Conservation (phyloP, 2,797 vertebrate genomes). For the Lagocephalus sceleratus region DNA sequence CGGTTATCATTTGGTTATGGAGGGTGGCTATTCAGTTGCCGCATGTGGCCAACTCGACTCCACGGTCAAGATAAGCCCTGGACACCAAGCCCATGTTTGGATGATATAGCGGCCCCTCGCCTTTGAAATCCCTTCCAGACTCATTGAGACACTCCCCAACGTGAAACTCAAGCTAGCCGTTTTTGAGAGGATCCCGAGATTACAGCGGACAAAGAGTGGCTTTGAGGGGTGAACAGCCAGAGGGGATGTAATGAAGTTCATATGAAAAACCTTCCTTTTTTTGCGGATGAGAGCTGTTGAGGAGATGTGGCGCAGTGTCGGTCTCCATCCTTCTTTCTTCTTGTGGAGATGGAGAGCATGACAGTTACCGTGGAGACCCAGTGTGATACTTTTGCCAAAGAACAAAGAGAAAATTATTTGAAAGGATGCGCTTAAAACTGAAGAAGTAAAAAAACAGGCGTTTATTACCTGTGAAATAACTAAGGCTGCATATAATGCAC, state of each 20-base stretch:
- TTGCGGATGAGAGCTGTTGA: constrained; percentile 63
- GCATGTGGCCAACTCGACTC: constrained; percentile 63
- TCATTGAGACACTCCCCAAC: constrained; percentile 71
- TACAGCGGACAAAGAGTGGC: constrained; percentile 73
- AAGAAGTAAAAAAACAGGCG: constrained; percentile 13
- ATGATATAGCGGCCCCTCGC: constrained; percentile 63
- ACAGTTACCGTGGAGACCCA: constrained; percentile 35
- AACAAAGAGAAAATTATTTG: constrained; percentile 9
- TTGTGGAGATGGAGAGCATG: constrained; percentile 31
- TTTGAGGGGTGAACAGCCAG: constrained; percentile 68
- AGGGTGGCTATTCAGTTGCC: constrained; percentile 59
- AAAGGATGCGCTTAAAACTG: constrained; percentile 19
- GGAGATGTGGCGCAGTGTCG: constrained; percentile 42
- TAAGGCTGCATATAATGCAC: constrained; percentile 23
- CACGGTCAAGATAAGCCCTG: constrained; percentile 70
- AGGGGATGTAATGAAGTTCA: constrained; percentile 76
- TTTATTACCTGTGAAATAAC: constrained; percentile 1
- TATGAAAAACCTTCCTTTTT: constrained; percentile 67
- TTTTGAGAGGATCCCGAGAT: constrained; percentile 73
- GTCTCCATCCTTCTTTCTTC: constrained; percentile 44
- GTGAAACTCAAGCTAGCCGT: constrained; percentile 77
- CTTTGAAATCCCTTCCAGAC: constrained; percentile 78
- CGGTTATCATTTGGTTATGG: constrained; percentile 38
- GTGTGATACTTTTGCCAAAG: constrained; percentile 36
- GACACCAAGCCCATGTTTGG: constrained; percentile 62